Conservation (phyloP, 30 jellyfish, hydroid and myxozoan genomes). For the Hydractinia symbiolongicarpus region DNA sequence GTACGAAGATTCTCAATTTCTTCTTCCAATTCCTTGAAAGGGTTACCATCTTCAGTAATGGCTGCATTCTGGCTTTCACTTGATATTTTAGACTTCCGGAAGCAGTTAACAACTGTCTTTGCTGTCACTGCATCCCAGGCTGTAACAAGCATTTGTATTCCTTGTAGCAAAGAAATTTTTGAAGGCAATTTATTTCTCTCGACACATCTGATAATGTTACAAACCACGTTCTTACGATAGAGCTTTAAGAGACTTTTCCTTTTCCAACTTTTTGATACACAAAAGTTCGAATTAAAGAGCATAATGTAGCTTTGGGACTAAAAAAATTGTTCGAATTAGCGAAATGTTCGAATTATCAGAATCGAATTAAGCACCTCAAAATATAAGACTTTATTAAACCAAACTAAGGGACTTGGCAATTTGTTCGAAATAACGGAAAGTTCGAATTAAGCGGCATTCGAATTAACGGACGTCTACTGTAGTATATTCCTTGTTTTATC, state of each 20-base stretch:
- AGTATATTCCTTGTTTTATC: too few relatives aligned
- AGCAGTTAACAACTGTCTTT: neutral
- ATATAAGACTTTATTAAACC: too few relatives aligned
- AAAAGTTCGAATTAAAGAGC: too few relatives aligned
- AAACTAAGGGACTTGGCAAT: too few relatives aligned
- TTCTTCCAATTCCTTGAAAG: conserved; percentile 15
- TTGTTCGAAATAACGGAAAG: too few relatives aligned
- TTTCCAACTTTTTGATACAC: too few relatives aligned
- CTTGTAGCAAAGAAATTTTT: conserved; percentile 5
- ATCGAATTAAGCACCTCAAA: too few relatives aligned
- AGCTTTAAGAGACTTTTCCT: conserved; percentile 1
- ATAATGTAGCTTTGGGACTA: too few relatives aligned
- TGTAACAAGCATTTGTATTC: conserved; percentile 17
- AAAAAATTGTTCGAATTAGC: too few relatives aligned
- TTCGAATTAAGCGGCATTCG: too few relatives aligned
- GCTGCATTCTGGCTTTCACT: conserved; percentile 8
- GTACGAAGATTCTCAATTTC: conserved; percentile 12
- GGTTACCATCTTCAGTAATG: conserved; percentile 7
- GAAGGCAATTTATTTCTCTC: conserved; percentile 11
- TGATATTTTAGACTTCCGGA: conserved; percentile 6
- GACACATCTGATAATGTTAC: conserved; percentile 2
- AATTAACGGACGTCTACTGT: too few relatives aligned
- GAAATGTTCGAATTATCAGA: too few relatives aligned
- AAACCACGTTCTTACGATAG: neutral
- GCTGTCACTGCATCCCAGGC: conserved; percentile 11